Conservation (phyloP, 2,113 vertebrate species). For the Reinhardtius hippoglossoides region DNA sequence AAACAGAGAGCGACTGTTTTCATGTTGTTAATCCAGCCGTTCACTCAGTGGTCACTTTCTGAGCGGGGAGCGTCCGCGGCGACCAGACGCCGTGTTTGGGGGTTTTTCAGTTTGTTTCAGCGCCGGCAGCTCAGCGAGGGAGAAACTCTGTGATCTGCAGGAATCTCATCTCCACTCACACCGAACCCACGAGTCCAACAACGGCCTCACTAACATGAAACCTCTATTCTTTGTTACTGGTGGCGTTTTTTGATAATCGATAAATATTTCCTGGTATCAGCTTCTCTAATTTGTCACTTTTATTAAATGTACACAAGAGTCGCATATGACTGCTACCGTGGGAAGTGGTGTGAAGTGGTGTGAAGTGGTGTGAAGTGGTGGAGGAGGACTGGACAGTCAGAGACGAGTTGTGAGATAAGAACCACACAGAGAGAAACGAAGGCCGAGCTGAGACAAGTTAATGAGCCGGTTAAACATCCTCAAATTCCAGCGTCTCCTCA, state of each 20-base stretch:
- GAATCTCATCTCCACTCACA: not conserved
- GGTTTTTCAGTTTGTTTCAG: not conserved
- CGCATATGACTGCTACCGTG: rapidly evolving
- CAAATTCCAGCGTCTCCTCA: slow-evolving; percentile 32
- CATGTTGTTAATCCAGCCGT: slow-evolving; percentile 16
- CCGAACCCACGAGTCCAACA: slow-evolving; percentile 34
- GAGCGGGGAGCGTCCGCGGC: not conserved
- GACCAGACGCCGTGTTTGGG: not conserved
- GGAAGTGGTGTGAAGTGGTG: no score
- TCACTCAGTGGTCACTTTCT: slow-evolving; percentile 23
- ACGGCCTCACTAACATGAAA: no score
- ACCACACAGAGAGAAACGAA: not conserved
- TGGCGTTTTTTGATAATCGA: no score
- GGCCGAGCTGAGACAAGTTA: slow-evolving; percentile 10
- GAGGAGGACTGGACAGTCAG: not conserved
- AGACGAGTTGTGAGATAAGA: not conserved
- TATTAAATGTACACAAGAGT: no score
- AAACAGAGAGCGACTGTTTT: slow-evolving; percentile 35
- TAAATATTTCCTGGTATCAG: no score
- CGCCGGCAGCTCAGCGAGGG: slow-evolving; percentile 21
- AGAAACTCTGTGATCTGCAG: not conserved
- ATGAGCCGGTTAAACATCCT: slow-evolving; percentile 16
- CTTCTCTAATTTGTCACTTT: no score
- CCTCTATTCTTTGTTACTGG: no score
- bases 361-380: no score